phyloP scores from a whole-genome alignment of 1,140 invertebrate species.

The Paramacrobiotus metropolitanus region DNA sequence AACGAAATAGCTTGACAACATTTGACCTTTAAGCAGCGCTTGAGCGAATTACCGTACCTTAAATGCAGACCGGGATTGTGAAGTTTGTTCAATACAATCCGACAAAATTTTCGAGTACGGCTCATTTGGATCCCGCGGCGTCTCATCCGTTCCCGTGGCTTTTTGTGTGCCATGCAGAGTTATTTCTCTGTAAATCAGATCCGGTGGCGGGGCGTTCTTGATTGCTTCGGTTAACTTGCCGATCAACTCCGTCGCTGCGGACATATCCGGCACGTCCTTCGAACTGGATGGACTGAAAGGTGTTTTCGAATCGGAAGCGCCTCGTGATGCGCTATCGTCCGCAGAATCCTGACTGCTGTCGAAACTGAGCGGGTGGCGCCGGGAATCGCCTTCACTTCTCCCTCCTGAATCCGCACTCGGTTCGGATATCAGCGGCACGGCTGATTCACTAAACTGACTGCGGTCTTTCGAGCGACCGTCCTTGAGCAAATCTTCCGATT shows the following conservation, averaged over 20 bases:
- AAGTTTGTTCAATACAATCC: neutral
- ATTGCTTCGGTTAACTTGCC: neutral
- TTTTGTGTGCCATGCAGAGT: neutral
- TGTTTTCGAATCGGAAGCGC: neutral
- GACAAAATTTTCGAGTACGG: neutral
- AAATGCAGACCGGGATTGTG: neutral
- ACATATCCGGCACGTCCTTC: neutral
- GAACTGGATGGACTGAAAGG: neutral
- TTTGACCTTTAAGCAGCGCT: too few relatives aligned
- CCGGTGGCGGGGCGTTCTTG: neutral
- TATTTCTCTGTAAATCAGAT: neutral
- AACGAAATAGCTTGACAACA: too few relatives aligned
- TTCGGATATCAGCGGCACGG: neutral
- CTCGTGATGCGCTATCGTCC: neutral
- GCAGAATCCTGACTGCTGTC: neutral
- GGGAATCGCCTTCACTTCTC: neutral
- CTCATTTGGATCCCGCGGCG: slow-evolving; percentile 1
- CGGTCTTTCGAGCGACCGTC: neutral
- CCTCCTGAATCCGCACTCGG: neutral
- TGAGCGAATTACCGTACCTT: too few relatives aligned
- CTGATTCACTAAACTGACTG: neutral
- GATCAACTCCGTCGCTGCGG: neutral
- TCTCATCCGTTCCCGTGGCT: neutral
- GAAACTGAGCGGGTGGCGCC: neutral
- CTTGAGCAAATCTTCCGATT: too few relatives aligned